phyloP scores from a whole-genome alignment of 37 sponge, comb jelly and placozoan genomes.

The Ephydatia muelleri region DNA sequence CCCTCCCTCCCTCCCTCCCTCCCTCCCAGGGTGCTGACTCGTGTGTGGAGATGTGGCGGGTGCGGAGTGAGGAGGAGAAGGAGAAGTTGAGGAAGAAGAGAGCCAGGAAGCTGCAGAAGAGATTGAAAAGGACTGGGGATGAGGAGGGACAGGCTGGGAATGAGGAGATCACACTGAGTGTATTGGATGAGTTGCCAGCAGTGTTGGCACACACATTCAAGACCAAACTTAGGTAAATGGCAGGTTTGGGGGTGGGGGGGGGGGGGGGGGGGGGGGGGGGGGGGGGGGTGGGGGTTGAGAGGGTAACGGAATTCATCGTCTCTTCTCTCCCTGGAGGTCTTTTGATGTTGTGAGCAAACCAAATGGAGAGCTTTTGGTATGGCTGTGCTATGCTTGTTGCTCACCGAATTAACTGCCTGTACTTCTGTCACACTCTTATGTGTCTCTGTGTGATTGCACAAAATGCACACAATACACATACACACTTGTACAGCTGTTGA shows the following conservation, averaged over 20 bases:
- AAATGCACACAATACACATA: no score
- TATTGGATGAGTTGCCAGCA: conserved; percentile 14
- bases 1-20: neutral
- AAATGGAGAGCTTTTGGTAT: conserved; percentile 24
- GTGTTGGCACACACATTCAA: neutral
- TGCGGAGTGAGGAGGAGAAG: conserved; percentile 60
- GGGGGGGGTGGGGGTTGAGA: conserved; percentile 11
- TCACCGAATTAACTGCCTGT: neutral
- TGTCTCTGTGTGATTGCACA: neutral
- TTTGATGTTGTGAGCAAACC: conserved; percentile 17
- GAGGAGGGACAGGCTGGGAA: neutral
- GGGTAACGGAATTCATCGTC: conserved; percentile 1
- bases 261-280: neutral
- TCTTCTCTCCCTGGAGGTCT: conserved; percentile 17
- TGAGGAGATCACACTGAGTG: conserved; percentile 13
- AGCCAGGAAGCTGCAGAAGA: conserved; percentile 58
- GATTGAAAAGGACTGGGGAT: neutral
- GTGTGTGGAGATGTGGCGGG: conserved; percentile 60
- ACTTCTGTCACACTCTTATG: no score
- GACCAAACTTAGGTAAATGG: conserved; percentile 3
- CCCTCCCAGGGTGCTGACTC: conserved; percentile 27
- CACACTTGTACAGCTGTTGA: conserved; percentile 13
- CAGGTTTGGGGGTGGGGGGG: neutral
- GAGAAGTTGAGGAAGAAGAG: conserved; percentile 57
- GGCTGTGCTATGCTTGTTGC: neutral